Conservation (phyloP, 1,140 invertebrate genomes). For the Cardiocondyla obscurior region DNA sequence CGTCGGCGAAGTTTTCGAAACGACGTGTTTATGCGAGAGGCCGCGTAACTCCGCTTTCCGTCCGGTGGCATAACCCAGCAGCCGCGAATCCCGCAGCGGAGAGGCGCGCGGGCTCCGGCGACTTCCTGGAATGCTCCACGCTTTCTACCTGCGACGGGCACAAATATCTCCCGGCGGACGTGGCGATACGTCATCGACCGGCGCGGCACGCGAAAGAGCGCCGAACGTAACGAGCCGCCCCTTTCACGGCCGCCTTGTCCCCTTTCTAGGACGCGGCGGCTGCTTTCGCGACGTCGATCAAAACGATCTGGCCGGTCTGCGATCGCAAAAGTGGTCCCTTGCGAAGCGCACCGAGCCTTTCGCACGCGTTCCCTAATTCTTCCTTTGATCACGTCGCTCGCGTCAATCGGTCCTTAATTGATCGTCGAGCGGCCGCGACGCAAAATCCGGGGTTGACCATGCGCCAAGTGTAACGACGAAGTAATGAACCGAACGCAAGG, state of each 20-base stretch:
- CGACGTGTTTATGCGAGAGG: not conserved
- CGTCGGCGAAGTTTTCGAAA: not conserved
- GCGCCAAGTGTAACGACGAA: constrained; percentile 26
- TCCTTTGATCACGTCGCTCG: too few species aligned
- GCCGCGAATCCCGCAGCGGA: constrained; percentile 43
- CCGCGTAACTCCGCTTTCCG: not conserved
- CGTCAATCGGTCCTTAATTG: too few species aligned
- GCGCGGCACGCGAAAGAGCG: not conserved
- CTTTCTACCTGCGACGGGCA: constrained; percentile 60
- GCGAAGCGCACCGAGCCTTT: too few species aligned
- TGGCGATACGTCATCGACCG: constrained; percentile 20
- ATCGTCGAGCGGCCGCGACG: too few species aligned
- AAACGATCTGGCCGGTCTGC: too few species aligned
- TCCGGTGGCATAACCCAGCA: not conserved
- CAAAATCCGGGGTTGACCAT: constrained; percentile 16
- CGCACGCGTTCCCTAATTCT: too few species aligned
- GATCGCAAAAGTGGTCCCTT: too few species aligned
- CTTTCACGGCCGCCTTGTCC: not conserved
- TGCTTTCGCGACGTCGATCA: too few species aligned
- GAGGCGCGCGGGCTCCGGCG: constrained; percentile 40
- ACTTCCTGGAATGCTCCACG: constrained; percentile 67
- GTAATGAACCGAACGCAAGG: not conserved
- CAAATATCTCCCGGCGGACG: constrained; percentile 12
- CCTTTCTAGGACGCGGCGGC: not conserved
- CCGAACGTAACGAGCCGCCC: not conserved